Evolutionary conservation across 2,888 invertebrate genomes (phyloP), one percentile per base, ranked within the genome.

Genomic region (Zootermopsis nevadensis): DNA sequence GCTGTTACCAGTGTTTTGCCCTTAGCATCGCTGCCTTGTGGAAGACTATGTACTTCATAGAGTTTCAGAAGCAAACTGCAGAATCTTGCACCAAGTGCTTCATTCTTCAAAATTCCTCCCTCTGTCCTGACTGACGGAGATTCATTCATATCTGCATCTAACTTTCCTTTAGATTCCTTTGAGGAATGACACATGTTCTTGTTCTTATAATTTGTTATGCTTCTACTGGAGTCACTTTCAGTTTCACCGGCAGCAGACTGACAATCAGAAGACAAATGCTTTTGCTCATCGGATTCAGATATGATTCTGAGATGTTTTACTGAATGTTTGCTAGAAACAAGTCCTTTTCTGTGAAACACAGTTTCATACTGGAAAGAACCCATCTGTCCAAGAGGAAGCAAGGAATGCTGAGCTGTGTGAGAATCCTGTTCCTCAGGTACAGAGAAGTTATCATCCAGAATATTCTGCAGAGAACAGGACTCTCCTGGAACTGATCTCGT

Each of bases 51-150:
- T 15, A 90, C 88, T 55, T 91, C 89, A 77, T 91, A 91, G 1
- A 91, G 86, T 77, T 90, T 88, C 24, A 92, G 86, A 35, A 92
- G 87, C 77, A 89, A 89, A 85, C 89, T 88, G 84, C 91, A 91
- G 22, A 92, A 87, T 86, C 91, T 90, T 0, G 89, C 89, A 0
- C 91, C 91, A 4, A 89, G 87, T 33, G 24, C 38, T 3, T 33
- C 35, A 15, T 69, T 69, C 30, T 48, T 15, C 19, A 19, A 15
- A 15, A 19, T 48, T 48, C 3, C 48, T 48, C 48, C 48, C 15
- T 48, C 38, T 38, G 38, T 27, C n/a, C n/a, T 60, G 27, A 27
- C 8, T 7, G 60, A 60, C 10, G 27, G 6, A 7, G n/a, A 60
- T 10, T 15, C 27, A n/a, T 1, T 27, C 1, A 2, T 27, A 1